Conservation (phyloP, 2,888 invertebrate genomes). For the Drosophila putrida region DNA sequence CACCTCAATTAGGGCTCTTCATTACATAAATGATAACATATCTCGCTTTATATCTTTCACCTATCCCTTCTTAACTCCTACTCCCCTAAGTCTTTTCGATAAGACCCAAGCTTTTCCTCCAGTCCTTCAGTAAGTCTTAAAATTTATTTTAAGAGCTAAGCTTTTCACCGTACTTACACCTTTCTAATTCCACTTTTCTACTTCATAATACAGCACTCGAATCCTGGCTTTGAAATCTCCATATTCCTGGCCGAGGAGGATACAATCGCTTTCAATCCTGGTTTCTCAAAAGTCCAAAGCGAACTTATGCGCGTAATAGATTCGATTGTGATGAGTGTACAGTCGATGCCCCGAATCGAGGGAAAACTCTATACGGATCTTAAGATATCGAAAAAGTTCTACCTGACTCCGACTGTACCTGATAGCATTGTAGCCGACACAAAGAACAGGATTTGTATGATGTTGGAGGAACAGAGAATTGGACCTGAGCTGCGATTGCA, state of each 20-base stretch:
- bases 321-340: conserved; percentile 90
- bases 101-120: no score
- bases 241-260: conserved; percentile 85
- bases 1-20: no score
- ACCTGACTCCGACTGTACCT: conserved; percentile 89
- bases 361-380: conserved; percentile 87
- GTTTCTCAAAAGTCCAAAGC: conserved; percentile 90
- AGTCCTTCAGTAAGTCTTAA: neutral
- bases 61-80: neutral
- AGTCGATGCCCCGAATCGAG: conserved; percentile 92
- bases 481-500: conserved; percentile 90
- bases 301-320: conserved; percentile 90
- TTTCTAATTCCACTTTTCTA: no score
- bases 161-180: no score
- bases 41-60: no score
- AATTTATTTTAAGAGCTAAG: no score
- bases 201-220: conserved; percentile 86
- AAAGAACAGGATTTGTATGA: conserved; percentile 87
- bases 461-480: conserved; percentile 90
- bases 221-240: conserved; percentile 88
- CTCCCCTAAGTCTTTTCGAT: neutral
- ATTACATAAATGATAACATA: no score
- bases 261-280: conserved; percentile 90
- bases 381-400: conserved; percentile 67
- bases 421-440: conserved; percentile 89